Base-by-base conservation (phyloP, 1,140 invertebrate genomes). In the Anastrepha obliqua region DNA sequence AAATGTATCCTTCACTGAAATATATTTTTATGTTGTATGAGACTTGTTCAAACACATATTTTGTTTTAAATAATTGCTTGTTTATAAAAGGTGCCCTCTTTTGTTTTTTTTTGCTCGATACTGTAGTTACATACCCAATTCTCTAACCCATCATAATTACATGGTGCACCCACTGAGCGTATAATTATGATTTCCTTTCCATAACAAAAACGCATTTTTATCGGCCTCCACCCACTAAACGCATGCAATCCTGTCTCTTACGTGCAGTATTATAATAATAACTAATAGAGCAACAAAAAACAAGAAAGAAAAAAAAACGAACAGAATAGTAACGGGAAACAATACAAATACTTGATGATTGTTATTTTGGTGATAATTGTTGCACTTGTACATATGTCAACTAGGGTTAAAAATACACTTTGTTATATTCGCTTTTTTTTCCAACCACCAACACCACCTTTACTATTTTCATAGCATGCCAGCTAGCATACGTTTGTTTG, bases 381-480 rank as follows among this genome's bases (percentile, higher is more conserved):
- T 87, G 74, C 87, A 87, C 87, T 85, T 87, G 87, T 87, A 47
- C 70, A 86, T 15, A 87, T 88, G 88, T 88, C 88, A 88, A 88
- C 74, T 58, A 88, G 88, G 88, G 88, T 87, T 88, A 88, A 88
- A 88, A 87, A 88, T 55, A 59, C 90, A 91, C 90, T 81, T 81
- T 81, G n/a, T 55, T 81, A n/a, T 51, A 47, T 91, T 91, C 90
- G 90, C 51, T 86, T 89, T 42, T 78, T 74, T 85, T 89, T 89
- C 67, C 90, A 20, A 81, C 74, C 74, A 81, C 47, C 74, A 81
- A 81, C 17, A 17, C 20, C 15, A 81, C 47, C 70, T 29, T 55
- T 3, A 17, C 90, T n/a, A 81, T 51, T 51, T 55, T 47, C 17
- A 62, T 62, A 13, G 60, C 60, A n/a, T 62, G 60, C 2, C 60